Base-by-base conservation (phyloP, 1,140 invertebrate genomes). In the Sitodiplosis mosellana region DNA sequence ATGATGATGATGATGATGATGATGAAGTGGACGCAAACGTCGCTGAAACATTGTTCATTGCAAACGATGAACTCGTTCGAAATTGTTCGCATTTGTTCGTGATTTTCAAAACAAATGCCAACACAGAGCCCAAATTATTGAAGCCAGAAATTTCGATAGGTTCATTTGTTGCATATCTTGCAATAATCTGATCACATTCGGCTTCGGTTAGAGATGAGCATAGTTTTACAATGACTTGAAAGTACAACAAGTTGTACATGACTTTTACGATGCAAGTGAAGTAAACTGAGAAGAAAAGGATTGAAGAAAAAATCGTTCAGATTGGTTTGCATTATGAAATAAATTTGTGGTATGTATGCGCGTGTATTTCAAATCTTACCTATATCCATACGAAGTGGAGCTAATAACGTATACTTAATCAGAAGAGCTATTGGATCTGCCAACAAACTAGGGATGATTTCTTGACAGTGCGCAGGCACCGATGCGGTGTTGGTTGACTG, bases 181-280 rank as follows among this genome's bases (percentile, higher is more conserved):
- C 45, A 51, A 63, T 46, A 53, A 62, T 56, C 54, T 61, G 56
- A 44, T 66, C 56, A 36, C 70, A 61, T 57, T 74, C 68, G 6
- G 67, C 51, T 27, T 58, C 64, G 46, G 67, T 73, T 60, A 88
- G 52, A 2, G 55, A 60, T 33, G 60, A 55, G 43, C 62, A 80
- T 7, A 87, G 56, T 54, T 81, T 78, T 1, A 78, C 65, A 19
- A 92, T 70, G 34, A 87, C 79, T 75, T 94, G 88, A 61, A 92
- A 81, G 65, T 87, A 92, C 38, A 83, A 69, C 37, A 93, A 69
- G 67, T 92, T 89, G 68, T 89, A 94, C 33, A 93, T 66, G 52
- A 82, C 76, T 59, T 83, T 81, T 0, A 93, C 81, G 50, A 93
- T 76, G 57, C 80, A 80, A 8, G 79, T 81, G 61, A 87, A 92